phyloP scores from a whole-genome alignment of 1,140 invertebrate genomes.

The Protaetia brevitarsis region DNA sequence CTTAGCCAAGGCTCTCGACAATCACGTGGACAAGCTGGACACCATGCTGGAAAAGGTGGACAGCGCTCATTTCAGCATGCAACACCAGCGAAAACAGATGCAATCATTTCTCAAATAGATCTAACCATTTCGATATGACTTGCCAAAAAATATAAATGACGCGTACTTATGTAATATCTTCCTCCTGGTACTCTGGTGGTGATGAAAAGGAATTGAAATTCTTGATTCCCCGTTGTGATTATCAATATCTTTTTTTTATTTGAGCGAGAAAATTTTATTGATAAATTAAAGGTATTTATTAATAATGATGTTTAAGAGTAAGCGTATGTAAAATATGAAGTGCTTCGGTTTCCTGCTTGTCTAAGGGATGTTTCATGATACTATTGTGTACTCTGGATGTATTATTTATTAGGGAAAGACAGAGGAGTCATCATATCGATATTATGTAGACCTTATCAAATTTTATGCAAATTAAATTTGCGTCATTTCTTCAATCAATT shows the following conservation, averaged over 20 bases:
- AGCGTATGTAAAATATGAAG: no score
- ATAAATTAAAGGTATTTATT: background rate
- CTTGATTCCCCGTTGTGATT: background rate
- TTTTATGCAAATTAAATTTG: no score
- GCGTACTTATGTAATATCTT: background rate
- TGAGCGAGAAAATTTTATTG: background rate
- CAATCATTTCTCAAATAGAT: constrained; percentile 60
- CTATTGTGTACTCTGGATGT: no score
- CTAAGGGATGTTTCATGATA: no score
- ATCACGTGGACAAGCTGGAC: constrained; percentile 53
- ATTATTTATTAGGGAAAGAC: no score
- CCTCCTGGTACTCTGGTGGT: no score
- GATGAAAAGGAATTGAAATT: constrained; percentile 5
- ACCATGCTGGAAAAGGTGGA: constrained; percentile 64
- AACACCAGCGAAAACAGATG: constrained; percentile 71
- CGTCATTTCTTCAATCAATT: no score
- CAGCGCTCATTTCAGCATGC: constrained; percentile 62
- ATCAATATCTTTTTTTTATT: background rate
- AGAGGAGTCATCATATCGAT: no score
- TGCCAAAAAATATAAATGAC: no score
- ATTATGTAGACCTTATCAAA: no score
- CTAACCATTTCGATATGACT: no score
- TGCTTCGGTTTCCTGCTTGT: background rate
- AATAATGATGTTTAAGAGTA: background rate
- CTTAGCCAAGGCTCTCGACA: constrained; percentile 51